These are phyloP conservation scores for Pangasius mekongensis DNA, from an alignment of 2,797 vertebrate genomes.

Conservation along the genomic window DNA sequence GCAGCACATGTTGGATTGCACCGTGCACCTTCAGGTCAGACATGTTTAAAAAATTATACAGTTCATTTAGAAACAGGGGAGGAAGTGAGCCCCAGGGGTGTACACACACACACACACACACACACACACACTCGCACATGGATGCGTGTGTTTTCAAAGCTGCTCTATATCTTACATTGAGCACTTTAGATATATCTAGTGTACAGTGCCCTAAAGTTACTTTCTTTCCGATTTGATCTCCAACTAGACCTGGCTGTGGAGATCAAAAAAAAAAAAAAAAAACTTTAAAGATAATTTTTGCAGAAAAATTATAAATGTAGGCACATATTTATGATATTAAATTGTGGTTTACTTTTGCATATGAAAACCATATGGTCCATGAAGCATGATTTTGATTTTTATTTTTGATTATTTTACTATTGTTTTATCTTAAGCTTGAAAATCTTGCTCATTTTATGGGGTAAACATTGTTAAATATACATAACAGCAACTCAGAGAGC, in stretches of 20 bases:
- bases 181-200: neutral
- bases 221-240: neutral
- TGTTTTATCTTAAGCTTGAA: neutral
- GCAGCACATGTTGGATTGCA: slow-evolving; percentile 58
- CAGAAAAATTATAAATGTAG: neutral
- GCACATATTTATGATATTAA: neutral
- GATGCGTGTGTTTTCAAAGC: neutral
- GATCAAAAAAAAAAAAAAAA: neutral
- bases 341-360: neutral
- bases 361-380: neutral
- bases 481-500: neutral
- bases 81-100: slow-evolving; percentile 55
- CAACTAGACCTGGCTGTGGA: neutral
- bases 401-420: neutral
- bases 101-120: slow-evolving; percentile 14
- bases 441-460: neutral
- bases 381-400: neutral
- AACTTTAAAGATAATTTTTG: neutral
- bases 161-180: neutral
- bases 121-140: slow-evolving; percentile 5
- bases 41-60: slow-evolving; percentile 63
- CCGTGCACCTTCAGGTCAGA: slow-evolving; percentile 58
- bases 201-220: neutral
- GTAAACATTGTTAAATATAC: neutral
- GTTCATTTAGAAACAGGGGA: slow-evolving; percentile 57